Evolutionary conservation across 2,113 vertebrate genomes (phyloP).

Genomic region (Clarias gariepinus): DNA sequence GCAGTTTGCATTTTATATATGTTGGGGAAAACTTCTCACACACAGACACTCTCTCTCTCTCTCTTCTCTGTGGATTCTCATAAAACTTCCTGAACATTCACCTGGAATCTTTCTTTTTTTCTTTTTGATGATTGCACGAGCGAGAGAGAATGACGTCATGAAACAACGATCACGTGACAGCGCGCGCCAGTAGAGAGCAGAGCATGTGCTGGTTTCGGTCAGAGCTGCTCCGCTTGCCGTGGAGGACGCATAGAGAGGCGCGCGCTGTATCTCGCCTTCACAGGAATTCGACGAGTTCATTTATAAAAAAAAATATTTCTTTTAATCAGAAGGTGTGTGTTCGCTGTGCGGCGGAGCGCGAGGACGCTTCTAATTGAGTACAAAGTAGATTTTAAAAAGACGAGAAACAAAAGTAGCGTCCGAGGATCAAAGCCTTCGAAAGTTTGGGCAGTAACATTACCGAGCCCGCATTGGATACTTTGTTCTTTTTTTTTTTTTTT

Average conservation of each 20-base stretch:
- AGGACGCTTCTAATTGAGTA: not conserved
- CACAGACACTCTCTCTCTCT: too few species aligned
- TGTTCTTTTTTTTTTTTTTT: not conserved
- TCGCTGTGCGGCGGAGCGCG: too few species aligned
- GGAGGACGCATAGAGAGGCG: not conserved
- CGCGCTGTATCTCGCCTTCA: too few species aligned
- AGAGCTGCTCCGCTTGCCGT: not conserved
- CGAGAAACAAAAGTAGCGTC: not conserved
- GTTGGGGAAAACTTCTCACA: too few species aligned
- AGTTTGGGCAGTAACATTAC: not conserved
- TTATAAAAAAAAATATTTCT: too few species aligned
- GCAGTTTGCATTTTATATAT: too few species aligned
- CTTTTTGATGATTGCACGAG: not conserved
- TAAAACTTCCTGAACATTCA: not conserved
- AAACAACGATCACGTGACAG: not conserved
- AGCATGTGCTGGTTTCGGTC: conserved; percentile 15
- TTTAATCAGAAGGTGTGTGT: too few species aligned
- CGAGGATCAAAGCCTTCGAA: not conserved
- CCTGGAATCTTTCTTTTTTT: not conserved
- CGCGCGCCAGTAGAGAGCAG: not conserved
- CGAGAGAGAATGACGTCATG: not conserved
- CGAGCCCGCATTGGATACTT: not conserved
- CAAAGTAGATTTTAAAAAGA: too few species aligned
- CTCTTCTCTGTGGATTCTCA: too few species aligned
- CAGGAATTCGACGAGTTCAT: too few species aligned